phyloP scores from a whole-genome alignment of 2,888 invertebrate species.

The Chymomyza amoena region DNA sequence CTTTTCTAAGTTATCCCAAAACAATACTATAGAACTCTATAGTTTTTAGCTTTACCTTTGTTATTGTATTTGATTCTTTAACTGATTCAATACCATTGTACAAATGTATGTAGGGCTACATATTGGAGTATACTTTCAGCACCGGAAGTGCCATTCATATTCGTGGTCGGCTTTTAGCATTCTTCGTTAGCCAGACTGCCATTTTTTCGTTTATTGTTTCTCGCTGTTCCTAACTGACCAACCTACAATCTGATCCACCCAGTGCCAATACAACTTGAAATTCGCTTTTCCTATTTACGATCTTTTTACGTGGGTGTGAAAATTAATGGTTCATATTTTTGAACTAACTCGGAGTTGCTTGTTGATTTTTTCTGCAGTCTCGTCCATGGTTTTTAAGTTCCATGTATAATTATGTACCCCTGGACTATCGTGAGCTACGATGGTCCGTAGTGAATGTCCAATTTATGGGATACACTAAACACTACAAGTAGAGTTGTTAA shows the following conservation, averaged over 20 bases:
- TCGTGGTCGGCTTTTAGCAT: neutral
- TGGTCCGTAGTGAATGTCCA: slow-evolving; percentile 11
- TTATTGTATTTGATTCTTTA: neutral
- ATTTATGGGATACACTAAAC: slow-evolving; percentile 48
- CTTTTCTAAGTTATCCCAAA: too few species aligned
- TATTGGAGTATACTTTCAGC: neutral
- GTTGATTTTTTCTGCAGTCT: slow-evolving; percentile 61
- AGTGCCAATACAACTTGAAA: neutral
- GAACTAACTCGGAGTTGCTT: slow-evolving; percentile 42
- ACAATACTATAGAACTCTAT: too few species aligned
- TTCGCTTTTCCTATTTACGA: slow-evolving; percentile 61
- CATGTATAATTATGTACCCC: slow-evolving; percentile 49
- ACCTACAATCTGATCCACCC: neutral
- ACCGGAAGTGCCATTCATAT: neutral
- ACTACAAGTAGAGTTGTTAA: neutral
- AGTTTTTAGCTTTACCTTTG: too few species aligned
- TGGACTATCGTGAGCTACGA: neutral
- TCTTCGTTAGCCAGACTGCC: neutral
- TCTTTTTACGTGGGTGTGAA: slow-evolving; percentile 67
- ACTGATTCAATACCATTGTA: too few species aligned
- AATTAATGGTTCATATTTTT: slow-evolving; percentile 65
- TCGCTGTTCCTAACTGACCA: slow-evolving; percentile 4
- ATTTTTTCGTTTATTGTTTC: neutral
- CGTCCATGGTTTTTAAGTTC: neutral
- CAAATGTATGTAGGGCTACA: neutral